These are phyloP conservation scores for Lutjanus campechanus DNA, from an alignment of 2,797 vertebrate genomes.

Conservation along the genomic window DNA sequence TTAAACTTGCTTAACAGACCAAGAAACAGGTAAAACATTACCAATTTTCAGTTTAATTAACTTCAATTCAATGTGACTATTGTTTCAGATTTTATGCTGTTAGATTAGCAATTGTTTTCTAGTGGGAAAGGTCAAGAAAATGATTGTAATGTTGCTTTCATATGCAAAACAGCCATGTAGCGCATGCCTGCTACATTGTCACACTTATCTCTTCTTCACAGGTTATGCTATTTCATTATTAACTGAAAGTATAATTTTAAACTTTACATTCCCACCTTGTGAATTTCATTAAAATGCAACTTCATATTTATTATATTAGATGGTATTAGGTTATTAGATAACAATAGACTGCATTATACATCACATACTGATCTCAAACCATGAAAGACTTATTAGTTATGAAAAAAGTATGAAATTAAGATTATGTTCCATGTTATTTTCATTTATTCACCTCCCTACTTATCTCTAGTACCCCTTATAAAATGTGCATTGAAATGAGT, in stretches of 20 bases:
- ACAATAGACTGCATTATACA: neutral
- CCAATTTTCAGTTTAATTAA: no score
- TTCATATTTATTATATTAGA: neutral
- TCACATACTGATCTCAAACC: neutral
- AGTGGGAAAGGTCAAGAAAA: slow-evolving; percentile 33
- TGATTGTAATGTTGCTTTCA: neutral
- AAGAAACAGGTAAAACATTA: neutral
- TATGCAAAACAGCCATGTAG: neutral
- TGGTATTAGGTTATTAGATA: neutral
- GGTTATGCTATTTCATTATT: neutral
- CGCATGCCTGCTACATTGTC: neutral
- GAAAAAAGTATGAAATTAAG: neutral
- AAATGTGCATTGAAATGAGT: neutral
- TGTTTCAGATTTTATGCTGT: neutral
- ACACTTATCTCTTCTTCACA: no score
- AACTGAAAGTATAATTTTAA: neutral
- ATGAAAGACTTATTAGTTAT: no score
- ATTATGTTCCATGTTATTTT: neutral
- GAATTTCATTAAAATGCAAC: no score
- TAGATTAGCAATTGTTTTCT: slow-evolving; percentile 7
- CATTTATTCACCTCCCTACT: no score
- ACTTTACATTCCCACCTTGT: neutral
- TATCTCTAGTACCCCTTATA: neutral
- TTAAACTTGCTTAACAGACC: neutral
- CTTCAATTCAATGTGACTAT: no score